Conservation (phyloP, 2,888 invertebrate species). For the Dryobotodes eremita region DNA sequence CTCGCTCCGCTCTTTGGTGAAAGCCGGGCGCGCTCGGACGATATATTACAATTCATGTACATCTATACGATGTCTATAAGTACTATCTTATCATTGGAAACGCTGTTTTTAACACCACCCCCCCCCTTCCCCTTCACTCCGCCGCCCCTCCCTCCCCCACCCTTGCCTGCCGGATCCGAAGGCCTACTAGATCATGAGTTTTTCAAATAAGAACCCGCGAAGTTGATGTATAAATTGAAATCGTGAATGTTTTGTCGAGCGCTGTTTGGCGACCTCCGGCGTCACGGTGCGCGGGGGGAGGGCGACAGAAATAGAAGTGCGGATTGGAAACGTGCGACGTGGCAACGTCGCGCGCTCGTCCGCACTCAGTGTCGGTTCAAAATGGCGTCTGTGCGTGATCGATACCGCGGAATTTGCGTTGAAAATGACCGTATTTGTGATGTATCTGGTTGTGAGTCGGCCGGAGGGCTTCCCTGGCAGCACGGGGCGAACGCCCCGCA, state of each 20-base stretch:
- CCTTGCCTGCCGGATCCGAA: conserved; percentile 57
- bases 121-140: conserved; percentile 55
- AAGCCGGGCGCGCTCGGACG: conserved; percentile 84
- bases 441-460: conserved; percentile 88
- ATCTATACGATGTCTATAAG: conserved; percentile 76
- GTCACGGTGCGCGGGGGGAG: conserved; percentile 75
- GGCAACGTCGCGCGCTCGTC: conserved; percentile 88
- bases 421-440: conserved; percentile 88
- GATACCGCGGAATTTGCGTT: conserved; percentile 89
- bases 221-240: conserved; percentile 76
- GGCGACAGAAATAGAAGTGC: conserved; percentile 89
- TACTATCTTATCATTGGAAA: conserved; percentile 83
- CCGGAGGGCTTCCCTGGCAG: conserved; percentile 86
- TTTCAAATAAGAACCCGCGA: conserved; percentile 78
- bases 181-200: conserved; percentile 82
- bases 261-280: conserved; percentile 84
- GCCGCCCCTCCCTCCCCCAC: conserved; percentile 54
- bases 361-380: conserved; percentile 89
- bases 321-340: conserved; percentile 87
- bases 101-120: conserved; percentile 73
- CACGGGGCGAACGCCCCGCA: conserved; percentile 83
- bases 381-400: conserved; percentile 91
- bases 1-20: conserved; percentile 82
- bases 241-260: conserved; percentile 86
- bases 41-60: conserved; percentile 76